These are phyloP conservation scores for Epicampocera succincta DNA, from an alignment of 2,888 invertebrate genomes.

Conservation along the genomic window DNA sequence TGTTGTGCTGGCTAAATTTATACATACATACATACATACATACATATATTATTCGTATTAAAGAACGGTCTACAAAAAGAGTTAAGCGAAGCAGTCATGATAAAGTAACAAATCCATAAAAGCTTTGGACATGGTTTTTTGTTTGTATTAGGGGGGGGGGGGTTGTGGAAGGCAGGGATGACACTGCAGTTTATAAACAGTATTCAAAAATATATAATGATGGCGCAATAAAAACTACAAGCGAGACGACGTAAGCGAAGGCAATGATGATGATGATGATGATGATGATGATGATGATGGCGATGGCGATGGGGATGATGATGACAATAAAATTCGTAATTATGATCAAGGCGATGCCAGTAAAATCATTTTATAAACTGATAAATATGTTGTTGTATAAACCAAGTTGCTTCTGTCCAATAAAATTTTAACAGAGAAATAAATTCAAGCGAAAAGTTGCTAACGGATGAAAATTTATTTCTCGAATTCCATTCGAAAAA, in stretches of 20 bases:
- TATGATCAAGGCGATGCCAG: conserved; percentile 42
- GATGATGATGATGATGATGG: conserved; percentile 4
- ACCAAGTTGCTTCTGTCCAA: conserved; percentile 46
- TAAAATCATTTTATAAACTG: conserved; percentile 39
- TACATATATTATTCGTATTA: conserved; percentile 5
- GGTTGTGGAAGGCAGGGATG: background rate
- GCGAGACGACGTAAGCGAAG: conserved; percentile 17
- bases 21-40: too few species aligned
- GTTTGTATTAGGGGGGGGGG: background rate
- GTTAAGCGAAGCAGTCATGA: conserved; percentile 40
- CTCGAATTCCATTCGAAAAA: too few species aligned
- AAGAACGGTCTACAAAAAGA: conserved; percentile 1
- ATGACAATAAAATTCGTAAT: background rate
- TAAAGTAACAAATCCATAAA: conserved; percentile 33
- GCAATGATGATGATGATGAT: background rate
- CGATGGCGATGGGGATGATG: background rate
- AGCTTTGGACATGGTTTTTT: too few species aligned
- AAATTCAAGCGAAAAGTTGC: background rate
- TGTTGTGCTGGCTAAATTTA: conserved; percentile 27
- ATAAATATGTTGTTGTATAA: conserved; percentile 47
- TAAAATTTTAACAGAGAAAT: conserved; percentile 18
- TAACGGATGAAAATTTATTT: too few species aligned
- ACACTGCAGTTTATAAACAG: conserved; percentile 31
- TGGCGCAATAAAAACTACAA: conserved; percentile 46
- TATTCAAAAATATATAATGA: conserved; percentile 53